Evolutionary conservation across 2,888 invertebrate genomes (phyloP), one percentile per base, ranked within the genome.

Genomic region (Anthrax anthrax): DNA sequence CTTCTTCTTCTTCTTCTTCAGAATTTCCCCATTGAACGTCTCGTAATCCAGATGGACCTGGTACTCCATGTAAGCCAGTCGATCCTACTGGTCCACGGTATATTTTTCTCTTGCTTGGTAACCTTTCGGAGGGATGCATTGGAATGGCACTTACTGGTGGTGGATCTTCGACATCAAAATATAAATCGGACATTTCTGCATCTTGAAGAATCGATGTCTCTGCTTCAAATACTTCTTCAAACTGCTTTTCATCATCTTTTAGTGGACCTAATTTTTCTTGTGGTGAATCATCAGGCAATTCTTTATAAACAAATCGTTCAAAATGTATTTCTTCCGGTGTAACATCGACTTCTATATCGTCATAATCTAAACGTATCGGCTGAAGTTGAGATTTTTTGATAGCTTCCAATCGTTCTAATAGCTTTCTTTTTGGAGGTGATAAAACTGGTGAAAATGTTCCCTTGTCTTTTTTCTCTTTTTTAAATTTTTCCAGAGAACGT

Each of bases 301-400:
- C 50, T 39, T 38, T n/a, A 16, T 39, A 44, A 2, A 48, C 47
- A 40, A 47, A 48, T 32, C 12, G 44, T 39, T 51, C 48, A 39
- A 44, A 48, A 2, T 18, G 2, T 14, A 42, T 17, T 16, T 50
- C 48, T 23, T 47, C 48, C 1, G 47, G 44, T 17, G 44, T 44
- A 12, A 45, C 19, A 17, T 37, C 37, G 14, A 39, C 16, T 12
- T 50, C 50, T 9, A 5, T 19, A 3, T 48, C 48, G 36, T 51
- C 48, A 10, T 47, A 48, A 2, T 39, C 43, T 19, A 48, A 13
- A 9, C 41, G 43, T 42, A 32, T 44, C 3, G 48, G 43, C n/a
- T 47, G 45, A n/a, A 47, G 43, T 13, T 47, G 45, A n/a, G n/a
- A 12, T 10, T 39, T 2, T 40, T 47, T 48, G 2, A 50, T n/a